Conservation (phyloP, 2,113 vertebrate species). For the Mellivora capensis region DNA sequence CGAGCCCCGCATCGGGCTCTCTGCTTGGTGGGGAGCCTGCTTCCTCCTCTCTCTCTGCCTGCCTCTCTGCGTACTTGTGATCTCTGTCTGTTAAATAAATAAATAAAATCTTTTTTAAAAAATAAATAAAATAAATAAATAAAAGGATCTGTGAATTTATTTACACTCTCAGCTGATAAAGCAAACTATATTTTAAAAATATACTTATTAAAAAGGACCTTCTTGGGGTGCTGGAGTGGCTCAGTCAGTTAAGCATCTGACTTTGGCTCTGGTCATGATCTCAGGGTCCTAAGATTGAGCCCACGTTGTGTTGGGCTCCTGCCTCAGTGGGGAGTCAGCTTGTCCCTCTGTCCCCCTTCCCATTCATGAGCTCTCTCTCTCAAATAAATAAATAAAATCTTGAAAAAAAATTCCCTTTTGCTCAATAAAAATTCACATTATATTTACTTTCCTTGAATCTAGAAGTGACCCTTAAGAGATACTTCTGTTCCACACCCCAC, state of each 20-base stretch:
- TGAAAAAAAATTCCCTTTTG: neutral
- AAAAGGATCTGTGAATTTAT: neutral
- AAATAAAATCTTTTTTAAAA: too few relatives aligned
- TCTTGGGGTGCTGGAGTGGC: neutral
- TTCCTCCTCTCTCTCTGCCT: too few relatives aligned
- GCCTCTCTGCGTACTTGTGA: too few relatives aligned
- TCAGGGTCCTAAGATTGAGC: neutral
- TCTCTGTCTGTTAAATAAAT: too few relatives aligned
- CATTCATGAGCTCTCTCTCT: neutral
- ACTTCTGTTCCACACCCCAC: neutral
- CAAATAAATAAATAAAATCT: neutral
- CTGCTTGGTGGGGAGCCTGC: too few relatives aligned
- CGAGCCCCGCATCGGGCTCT: too few relatives aligned
- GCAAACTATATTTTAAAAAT: neutral
- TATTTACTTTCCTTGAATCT: slow-evolving; percentile 27
- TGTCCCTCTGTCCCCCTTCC: neutral
- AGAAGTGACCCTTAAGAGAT: neutral
- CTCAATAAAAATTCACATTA: neutral
- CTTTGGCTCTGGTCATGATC: neutral
- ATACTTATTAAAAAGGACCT: neutral
- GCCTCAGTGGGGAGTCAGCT: neutral
- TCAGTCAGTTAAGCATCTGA: neutral
- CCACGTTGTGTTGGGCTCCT: neutral
- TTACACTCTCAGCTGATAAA: neutral
- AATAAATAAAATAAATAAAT: too few relatives aligned